Conservation (phyloP, 2,797 vertebrate species). For the Clamator glandarius region DNA sequence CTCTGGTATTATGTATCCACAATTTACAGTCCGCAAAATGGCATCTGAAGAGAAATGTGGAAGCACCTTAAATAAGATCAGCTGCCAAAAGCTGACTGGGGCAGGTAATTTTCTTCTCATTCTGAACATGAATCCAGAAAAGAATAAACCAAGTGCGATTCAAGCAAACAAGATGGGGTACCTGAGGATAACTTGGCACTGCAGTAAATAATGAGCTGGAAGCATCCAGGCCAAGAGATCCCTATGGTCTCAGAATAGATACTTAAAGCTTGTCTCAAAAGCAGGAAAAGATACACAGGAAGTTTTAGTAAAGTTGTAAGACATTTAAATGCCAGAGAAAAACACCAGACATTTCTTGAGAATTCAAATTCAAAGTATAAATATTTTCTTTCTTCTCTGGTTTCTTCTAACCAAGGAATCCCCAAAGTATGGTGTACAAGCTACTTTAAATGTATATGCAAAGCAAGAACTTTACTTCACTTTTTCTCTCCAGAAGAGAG, state of each 20-base stretch:
- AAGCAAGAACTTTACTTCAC: not conserved
- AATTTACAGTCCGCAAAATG: not conserved
- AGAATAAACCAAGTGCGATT: not conserved
- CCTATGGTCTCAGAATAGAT: not conserved
- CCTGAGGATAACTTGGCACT: constrained; percentile 1
- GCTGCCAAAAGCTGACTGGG: not conserved
- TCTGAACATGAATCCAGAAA: not conserved
- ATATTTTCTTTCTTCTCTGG: not conserved
- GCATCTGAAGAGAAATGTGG: not conserved
- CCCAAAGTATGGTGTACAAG: not conserved
- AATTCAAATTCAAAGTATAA: not conserved
- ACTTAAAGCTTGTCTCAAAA: not conserved
- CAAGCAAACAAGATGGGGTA: not conserved
- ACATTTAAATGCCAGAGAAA: not conserved
- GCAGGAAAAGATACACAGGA: not conserved
- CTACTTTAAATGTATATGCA: not conserved
- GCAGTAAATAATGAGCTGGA: not conserved
- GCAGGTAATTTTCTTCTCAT: not conserved
- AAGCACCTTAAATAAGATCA: not conserved
- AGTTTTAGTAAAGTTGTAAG: not conserved
- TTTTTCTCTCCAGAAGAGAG: not conserved
- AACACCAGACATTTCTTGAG: not conserved
- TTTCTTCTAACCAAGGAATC: not conserved
- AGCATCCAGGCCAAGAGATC: not conserved
- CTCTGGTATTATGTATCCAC: not conserved